Base-by-base conservation (phyloP, 1,140 invertebrate species). In the Diplogasteroides magnus region DNA sequence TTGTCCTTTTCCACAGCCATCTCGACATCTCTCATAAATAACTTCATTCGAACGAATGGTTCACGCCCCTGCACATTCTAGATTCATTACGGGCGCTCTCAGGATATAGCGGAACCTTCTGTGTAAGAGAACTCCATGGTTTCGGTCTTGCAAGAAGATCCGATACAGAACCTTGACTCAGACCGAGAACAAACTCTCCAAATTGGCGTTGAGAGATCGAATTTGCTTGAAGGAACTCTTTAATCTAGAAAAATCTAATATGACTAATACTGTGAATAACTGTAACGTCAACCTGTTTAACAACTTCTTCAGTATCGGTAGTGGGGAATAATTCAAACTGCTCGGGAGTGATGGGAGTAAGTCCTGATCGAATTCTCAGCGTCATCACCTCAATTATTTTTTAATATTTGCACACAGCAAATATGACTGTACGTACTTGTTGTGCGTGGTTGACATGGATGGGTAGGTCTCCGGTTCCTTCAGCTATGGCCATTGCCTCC, bases 251-350 rank as follows among this genome's bases (percentile, higher is more conserved):
- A 67, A 14, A 26, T 23, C 29, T 26, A n/a, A 29, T 68, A 25
- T 11, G 25, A 26, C 28, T 48, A 29, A 64, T 14, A 64, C 11
- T 64, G 28, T 13, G 32, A 13, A 48, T 15, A 31, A 14, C 28
- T 32, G 13, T 64, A 48, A 57, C 14, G 65, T 77, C 83, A 82
- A 89, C 92, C 85, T 91, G 91, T 76, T 94, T 91, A 28, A 98
- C 96, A 74, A 98, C 93, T 73, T 98, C 94, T 86, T 98, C 95
- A 0, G 96, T 99, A 83, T 98, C 97, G 59, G 98, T 88, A 83
- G 94, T 94, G 81, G 95, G 93, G 86, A 96, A 98, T 83, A 93
- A 89, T 84, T 98, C 95, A 84, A 98, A 98, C 82, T 98, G 94
- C 80, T 98, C 94, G 82, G 98, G 95, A 0, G 94, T 97, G 70